Base-by-base conservation (phyloP, 92 coral and sea anemone species). In the Plumapathes pennacea region DNA sequence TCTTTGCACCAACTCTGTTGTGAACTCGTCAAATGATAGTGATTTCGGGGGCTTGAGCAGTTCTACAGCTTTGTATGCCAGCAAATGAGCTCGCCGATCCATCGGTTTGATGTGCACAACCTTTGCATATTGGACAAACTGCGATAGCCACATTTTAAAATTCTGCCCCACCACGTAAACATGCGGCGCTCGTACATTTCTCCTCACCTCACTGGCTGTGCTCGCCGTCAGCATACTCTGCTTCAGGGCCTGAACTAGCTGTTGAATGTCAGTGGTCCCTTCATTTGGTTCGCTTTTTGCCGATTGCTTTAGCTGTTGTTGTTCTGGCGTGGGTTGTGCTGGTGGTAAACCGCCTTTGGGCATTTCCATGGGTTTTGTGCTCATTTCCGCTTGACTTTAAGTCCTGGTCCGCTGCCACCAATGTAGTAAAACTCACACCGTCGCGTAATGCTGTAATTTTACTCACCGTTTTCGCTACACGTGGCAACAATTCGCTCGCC, bases 91-190 rank as follows among this genome's bases (percentile, higher is more conserved):
- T 12, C 36, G 13, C 4, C 41, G 11, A 10, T 64, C 28, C 13
- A 46, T 33, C 6, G 32, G 38, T 11, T 42, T 54, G 25, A 64
- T 31, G 12, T 56, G 45, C 10, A 61, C 67, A 7, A 79, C 54
- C 32, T 62, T 79, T 25, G 61, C 60, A 34, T 67, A 76, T 28
- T 75, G 46, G 3, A 27, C 39, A 46, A 63, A 75, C 44, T 75
- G 78, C 12, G 74, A 41, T 9, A 80, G 62, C 81, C 71, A 74
- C 0, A 64, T 72, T 57, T 79, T 71, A 53, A 71, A 61, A 62
- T 34, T 71, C 53, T 72, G 75, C 42, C 76, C 69, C 28, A 46
- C 53, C 27, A 34, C 44, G 25, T 46, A 64, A 18, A 44, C 32
- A 14, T 54, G 59, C n/a, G 42, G 69, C 2, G 36, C 46, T 62